These are phyloP conservation scores for Scyliorhinus canicula DNA, from an alignment of 2,797 vertebrate genomes.

Conservation along the genomic window DNA sequence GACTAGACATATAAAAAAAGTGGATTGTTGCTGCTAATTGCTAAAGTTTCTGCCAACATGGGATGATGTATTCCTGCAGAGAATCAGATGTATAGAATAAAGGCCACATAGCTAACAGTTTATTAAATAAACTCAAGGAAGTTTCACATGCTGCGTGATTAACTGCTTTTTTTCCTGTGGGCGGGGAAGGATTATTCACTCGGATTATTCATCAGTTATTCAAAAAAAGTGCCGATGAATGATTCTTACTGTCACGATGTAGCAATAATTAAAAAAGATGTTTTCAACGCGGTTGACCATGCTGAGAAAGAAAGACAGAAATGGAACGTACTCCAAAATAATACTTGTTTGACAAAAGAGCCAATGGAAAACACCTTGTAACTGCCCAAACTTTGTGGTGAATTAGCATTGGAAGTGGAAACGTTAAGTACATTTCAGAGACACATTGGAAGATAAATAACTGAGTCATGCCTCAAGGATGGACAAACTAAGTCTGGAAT, in stretches of 20 bases:
- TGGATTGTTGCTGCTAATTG: neutral
- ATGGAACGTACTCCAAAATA: neutral
- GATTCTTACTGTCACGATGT: neutral
- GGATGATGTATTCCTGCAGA: neutral
- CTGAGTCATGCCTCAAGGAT: neutral
- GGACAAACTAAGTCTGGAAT: neutral
- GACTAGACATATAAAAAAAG: neutral
- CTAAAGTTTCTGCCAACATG: neutral
- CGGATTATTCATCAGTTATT: neutral
- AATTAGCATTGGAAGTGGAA: neutral
- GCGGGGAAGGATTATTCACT: neutral
- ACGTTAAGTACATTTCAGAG: neutral
- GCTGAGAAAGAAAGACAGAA: neutral
- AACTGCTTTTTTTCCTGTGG: neutral
- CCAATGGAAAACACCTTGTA: neutral
- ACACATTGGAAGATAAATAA: neutral
- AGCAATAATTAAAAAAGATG: neutral
- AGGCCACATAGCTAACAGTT: neutral
- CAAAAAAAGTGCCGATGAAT: neutral
- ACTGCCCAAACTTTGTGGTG: neutral
- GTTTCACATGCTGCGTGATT: neutral
- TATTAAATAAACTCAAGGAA: constrained; percentile 5
- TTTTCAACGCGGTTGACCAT: neutral
- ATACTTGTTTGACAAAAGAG: neutral
- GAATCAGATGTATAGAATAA: neutral